Percentiles rank a stretch among this genome's conserved stretches.
Evolutionary conservation across 1,140 invertebrate genomes (phyloP).

Genomic region (Anoplophora glabripennis): DNA sequence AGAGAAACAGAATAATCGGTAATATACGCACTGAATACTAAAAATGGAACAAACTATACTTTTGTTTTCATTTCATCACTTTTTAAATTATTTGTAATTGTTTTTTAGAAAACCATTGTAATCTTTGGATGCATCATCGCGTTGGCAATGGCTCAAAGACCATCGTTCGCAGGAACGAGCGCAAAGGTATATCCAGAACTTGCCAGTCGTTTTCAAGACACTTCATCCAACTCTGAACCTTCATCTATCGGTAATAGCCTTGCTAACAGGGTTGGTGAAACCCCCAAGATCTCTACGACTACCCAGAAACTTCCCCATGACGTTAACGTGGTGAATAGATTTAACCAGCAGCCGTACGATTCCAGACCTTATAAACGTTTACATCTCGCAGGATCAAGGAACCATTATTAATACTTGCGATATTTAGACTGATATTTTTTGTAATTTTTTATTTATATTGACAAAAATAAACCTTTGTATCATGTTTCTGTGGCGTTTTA

Average conservation of each 20-base stretch:
- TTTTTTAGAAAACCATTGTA: constrained; percentile 26
- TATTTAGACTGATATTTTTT: too few relatives aligned
- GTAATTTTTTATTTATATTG: too few relatives aligned
- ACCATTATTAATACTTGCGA: too few relatives aligned
- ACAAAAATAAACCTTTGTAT: too few relatives aligned
- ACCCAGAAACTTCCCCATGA: constrained; percentile 47
- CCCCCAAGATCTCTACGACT: background rate
- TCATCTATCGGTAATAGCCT: constrained; percentile 29
- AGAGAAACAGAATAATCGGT: too few relatives aligned
- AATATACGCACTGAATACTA: too few relatives aligned
- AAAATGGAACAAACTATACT: too few relatives aligned
- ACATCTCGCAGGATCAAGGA: too few relatives aligned
- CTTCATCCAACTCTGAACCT: constrained; percentile 11
- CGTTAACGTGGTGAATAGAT: constrained; percentile 49
- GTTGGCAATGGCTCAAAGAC: constrained; percentile 35
- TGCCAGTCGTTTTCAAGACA: constrained; percentile 34
- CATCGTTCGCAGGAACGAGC: constrained; percentile 38
- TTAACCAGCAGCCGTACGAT: constrained; percentile 54
- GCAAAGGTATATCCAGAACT: constrained; percentile 41
- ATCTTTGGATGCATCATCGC: constrained; percentile 18
- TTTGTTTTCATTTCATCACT: too few relatives aligned
- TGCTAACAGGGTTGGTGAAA: constrained; percentile 21
- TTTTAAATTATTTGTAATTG: background rate
- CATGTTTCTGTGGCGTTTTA: too few relatives aligned
- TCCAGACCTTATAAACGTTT: constrained; percentile 20